A percentile compares a stretch with the other conserved stretches of the same genome.
These are phyloP conservation scores for Armadillidium nasatum DNA, from an alignment of 1,140 invertebrate species.

Conservation along the genomic window DNA sequence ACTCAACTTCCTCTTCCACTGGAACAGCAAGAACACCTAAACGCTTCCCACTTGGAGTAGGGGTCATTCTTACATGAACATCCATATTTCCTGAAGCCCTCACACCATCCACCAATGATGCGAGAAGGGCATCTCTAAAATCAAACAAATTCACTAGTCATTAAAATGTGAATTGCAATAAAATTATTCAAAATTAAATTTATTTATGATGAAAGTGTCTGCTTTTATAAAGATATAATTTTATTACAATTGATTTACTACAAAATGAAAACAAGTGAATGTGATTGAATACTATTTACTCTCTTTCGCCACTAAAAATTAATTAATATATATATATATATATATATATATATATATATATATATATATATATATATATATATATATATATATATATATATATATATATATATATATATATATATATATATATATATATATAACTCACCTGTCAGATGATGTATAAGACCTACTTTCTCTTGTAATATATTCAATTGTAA, in stretches of 20 bases:
- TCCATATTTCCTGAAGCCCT: conserved; percentile 93
- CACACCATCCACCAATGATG: conserved; percentile 91
- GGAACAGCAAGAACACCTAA: conserved; percentile 79
- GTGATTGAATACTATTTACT: too few species aligned
- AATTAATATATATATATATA: too few species aligned
- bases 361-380: conserved; percentile 28
- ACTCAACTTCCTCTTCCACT: conserved; percentile 93
- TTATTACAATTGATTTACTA: too few species aligned
- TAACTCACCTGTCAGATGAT: conserved; percentile 60
- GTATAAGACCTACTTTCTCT: conserved; percentile 79
- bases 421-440: neutral
- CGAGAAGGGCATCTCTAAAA: conserved; percentile 84
- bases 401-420: conserved; percentile 22
- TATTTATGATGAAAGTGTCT: too few species aligned
- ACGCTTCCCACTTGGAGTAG: conserved; percentile 74
- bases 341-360: neutral
- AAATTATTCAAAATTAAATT: too few species aligned
- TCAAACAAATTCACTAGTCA: too few species aligned
- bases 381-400: conserved; percentile 22
- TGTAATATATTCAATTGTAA: conserved; percentile 90
- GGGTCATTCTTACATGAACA: conserved; percentile 87
- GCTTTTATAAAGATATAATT: too few species aligned
- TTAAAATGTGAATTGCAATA: too few species aligned
- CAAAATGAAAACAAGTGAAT: too few species aligned
- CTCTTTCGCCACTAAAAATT: too few species aligned